Percentiles rank a stretch among this genome's conserved stretches.
phyloP scores from a whole-genome alignment of 2,797 vertebrate species.

The Eulemur rubriventer region DNA sequence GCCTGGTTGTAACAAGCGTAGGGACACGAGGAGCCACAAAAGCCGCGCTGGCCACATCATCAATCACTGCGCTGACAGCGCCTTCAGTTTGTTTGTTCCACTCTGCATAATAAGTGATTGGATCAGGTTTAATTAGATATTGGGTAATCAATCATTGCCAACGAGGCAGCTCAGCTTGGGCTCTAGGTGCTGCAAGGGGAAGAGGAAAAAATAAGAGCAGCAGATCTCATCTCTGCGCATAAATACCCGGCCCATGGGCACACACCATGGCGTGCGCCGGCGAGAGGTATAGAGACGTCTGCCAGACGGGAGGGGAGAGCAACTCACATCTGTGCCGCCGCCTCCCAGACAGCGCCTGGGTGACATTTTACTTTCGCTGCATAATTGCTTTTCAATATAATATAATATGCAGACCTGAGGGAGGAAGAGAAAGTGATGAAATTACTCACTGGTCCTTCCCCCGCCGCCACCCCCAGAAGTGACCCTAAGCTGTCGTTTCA shows the following conservation, averaged over 20 bases:
- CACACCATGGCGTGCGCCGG: constrained; percentile 70
- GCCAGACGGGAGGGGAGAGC: constrained; percentile 74
- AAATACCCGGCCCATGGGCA: constrained; percentile 65
- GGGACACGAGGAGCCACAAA: constrained; percentile 97
- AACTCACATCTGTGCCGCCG: constrained; percentile 81
- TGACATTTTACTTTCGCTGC: constrained; percentile 85
- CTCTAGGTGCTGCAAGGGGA: constrained; percentile 83
- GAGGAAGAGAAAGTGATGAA: constrained; percentile 85
- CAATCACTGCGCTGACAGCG: constrained; percentile 97
- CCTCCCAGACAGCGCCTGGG: constrained; percentile 81
- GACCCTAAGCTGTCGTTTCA: constrained; percentile 50
- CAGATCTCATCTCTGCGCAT: constrained; percentile 77
- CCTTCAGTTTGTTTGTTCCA: constrained; percentile 99
- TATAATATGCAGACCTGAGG: constrained; percentile 86
- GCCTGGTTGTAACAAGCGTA: constrained; percentile 98
- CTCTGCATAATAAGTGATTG: constrained; percentile 99
- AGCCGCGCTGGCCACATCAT: constrained; percentile 97
- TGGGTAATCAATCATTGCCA: constrained; percentile 99
- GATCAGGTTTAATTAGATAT: constrained; percentile 99
- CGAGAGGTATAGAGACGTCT: constrained; percentile 81
- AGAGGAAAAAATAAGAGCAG: constrained; percentile 35
- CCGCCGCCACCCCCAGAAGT: background rate
- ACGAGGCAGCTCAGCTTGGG: constrained; percentile 95
- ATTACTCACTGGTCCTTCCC: constrained; percentile 72
- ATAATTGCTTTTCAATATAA: constrained; percentile 87